These are phyloP conservation scores for Buphagus erythrorhynchus DNA, from an alignment of 2,797 vertebrate genomes.

Conservation along the genomic window DNA sequence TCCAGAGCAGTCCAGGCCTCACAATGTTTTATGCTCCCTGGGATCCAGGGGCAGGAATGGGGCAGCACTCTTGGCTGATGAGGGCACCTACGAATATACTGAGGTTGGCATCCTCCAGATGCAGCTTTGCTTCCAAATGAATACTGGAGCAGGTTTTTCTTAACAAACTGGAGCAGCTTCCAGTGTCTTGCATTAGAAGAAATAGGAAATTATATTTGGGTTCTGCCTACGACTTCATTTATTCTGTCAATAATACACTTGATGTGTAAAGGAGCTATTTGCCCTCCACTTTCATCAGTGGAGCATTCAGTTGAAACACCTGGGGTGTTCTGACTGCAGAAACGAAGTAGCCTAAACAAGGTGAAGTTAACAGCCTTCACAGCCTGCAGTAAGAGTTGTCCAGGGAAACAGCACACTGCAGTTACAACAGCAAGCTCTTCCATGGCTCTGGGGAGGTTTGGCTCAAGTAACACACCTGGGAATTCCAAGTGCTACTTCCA, in stretches of 20 bases:
- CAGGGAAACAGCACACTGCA: background rate
- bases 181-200: background rate
- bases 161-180: background rate
- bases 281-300: background rate
- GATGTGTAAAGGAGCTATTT: background rate
- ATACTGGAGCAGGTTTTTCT: background rate
- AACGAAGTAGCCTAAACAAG: background rate
- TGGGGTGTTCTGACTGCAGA: background rate
- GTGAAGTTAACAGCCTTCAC: background rate
- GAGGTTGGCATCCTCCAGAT: background rate
- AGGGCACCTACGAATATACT: fast-evolving
- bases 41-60: background rate
- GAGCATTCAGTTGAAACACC: background rate
- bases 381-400: background rate
- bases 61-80: background rate
- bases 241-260: background rate
- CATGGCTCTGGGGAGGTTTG: background rate
- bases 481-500: background rate
- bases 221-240: background rate
- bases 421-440: background rate
- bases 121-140: background rate
- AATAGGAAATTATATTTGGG: background rate
- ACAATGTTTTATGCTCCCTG: background rate
- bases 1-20: background rate
- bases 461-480: background rate